Conservation (phyloP, 2,888 invertebrate species). For the Lepidochitona cinerea region DNA sequence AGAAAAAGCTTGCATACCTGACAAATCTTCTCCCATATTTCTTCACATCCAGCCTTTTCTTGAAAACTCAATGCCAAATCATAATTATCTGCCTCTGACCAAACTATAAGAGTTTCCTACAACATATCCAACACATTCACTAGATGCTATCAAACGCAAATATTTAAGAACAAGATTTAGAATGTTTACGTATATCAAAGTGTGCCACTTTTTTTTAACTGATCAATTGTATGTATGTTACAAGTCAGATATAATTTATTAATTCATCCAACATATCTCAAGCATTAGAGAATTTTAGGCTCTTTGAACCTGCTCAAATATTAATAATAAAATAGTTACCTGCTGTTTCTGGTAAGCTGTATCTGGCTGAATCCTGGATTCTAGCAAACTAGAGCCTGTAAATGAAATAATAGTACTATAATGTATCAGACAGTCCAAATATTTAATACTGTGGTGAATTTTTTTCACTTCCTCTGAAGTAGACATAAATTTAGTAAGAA, state of each 20-base stretch:
- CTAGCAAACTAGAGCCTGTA: constrained; percentile 85
- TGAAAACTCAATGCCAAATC: constrained; percentile 99
- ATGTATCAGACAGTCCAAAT: too few species aligned
- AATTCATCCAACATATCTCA: constrained; percentile 5
- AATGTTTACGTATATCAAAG: too few species aligned
- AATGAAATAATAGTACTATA: constrained; percentile 20
- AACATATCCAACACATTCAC: constrained; percentile 48
- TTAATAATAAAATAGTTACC: too few species aligned
- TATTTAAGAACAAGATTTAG: too few species aligned
- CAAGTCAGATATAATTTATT: background rate
- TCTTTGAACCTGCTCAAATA: too few species aligned
- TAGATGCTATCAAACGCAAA: too few species aligned
- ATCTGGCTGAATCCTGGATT: constrained; percentile 98
- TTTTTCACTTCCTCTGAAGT: too few species aligned
- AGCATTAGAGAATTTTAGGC: too few species aligned
- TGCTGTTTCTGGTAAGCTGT: constrained; percentile 99
- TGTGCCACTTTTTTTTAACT: too few species aligned
- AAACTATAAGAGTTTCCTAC: constrained; percentile 97
- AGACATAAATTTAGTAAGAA: too few species aligned
- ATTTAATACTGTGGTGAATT: too few species aligned
- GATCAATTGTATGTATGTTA: too few species aligned
- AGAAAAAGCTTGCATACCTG: constrained; percentile 76
- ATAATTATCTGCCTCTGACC: constrained; percentile 99
- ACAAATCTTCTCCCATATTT: constrained; percentile 99
- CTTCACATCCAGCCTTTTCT: constrained; percentile 99